These are phyloP conservation scores for Nerophis lumbriciformis DNA, from an alignment of 2,113 vertebrate genomes.

Conservation along the genomic window DNA sequence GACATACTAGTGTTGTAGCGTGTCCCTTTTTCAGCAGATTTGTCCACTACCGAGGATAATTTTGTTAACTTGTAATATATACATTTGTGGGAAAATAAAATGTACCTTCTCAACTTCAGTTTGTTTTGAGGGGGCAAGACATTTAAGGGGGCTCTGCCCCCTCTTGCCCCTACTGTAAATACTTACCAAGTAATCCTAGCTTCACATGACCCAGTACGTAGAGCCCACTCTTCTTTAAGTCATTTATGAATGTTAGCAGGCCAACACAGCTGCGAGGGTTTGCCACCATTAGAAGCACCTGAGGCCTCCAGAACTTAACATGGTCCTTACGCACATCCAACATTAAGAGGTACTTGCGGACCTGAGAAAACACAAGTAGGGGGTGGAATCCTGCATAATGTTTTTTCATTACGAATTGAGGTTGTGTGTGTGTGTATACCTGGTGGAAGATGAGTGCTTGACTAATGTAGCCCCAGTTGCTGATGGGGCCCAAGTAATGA, in stretches of 20 bases:
- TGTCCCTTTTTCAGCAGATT: too few species aligned
- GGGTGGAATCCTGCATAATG: neutral
- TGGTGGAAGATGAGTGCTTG: conserved; percentile 80
- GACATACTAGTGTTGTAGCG: too few species aligned
- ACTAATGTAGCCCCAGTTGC: conserved; percentile 80
- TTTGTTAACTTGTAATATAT: too few species aligned
- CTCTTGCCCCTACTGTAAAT: too few species aligned
- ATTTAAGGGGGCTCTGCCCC: too few species aligned
- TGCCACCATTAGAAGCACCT: conserved; percentile 87
- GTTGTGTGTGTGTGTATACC: conserved; percentile 34
- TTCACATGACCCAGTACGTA: conserved; percentile 87
- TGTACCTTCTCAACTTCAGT: too few species aligned
- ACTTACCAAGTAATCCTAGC: conserved; percentile 82
- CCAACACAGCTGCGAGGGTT: conserved; percentile 79
- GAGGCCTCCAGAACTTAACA: conserved; percentile 91
- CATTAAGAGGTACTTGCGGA: conserved; percentile 88
- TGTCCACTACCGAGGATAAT: too few species aligned
- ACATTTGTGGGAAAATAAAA: too few species aligned
- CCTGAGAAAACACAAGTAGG: conserved; percentile 58
- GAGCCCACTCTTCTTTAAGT: conserved; percentile 91
- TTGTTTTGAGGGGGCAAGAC: too few species aligned
- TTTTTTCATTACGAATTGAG: neutral
- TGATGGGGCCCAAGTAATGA: conserved; percentile 70
- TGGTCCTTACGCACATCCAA: conserved; percentile 92
- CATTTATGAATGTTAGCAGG: conserved; percentile 86